Conservation (phyloP, 2,888 invertebrate species). For the Drosophila mimica region DNA sequence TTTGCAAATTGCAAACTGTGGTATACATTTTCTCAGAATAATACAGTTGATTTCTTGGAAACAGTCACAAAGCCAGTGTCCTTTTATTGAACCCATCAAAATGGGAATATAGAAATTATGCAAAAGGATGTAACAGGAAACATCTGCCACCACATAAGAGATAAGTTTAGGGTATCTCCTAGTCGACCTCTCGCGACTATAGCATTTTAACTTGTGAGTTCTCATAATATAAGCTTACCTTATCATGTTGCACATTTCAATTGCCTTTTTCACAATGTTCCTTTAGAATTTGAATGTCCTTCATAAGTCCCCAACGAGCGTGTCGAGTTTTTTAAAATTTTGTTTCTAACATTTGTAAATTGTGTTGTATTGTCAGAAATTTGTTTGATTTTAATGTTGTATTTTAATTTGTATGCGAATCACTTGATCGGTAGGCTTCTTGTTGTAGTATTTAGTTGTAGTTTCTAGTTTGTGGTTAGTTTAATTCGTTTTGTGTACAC, state of each 20-base stretch:
- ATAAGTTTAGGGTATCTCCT: neutral
- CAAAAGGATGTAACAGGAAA: neutral
- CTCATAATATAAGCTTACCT: neutral
- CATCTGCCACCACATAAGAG: neutral
- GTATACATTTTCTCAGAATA: neutral
- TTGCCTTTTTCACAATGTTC: neutral
- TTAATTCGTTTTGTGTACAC: slow-evolving; percentile 34
- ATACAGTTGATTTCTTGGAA: neutral
- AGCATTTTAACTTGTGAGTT: neutral
- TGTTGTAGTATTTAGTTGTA: neutral
- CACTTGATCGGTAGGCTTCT: neutral
- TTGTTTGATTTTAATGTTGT: neutral
- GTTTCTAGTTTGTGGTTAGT: neutral
- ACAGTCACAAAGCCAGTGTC: neutral
- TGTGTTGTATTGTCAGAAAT: neutral
- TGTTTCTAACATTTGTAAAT: neutral
- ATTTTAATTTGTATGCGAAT: neutral
- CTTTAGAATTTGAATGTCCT: neutral
- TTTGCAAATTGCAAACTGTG: neutral
- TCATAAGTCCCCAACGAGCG: neutral
- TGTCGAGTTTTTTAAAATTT: neutral
- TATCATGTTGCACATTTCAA: neutral
- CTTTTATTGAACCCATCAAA: neutral
- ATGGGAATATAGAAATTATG: neutral
- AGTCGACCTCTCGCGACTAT: neutral